These are phyloP conservation scores for Hapalemur alaotrensis DNA, from an alignment of 2,797 vertebrate species.

Conservation along the genomic window DNA sequence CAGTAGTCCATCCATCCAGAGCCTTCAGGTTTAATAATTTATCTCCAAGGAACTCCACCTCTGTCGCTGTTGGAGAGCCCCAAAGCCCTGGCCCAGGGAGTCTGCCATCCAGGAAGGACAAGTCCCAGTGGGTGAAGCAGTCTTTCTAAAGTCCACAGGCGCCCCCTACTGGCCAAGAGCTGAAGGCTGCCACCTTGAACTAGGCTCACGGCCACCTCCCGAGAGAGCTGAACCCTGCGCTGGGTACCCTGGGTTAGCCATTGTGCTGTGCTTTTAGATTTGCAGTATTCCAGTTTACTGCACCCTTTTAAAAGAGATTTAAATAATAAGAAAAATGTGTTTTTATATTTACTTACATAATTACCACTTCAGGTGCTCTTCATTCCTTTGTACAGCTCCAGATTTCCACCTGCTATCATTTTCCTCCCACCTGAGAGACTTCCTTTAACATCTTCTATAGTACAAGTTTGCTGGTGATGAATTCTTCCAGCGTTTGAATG, in stretches of 20 bases:
- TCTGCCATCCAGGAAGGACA: neutral
- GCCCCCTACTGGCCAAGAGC: slow-evolving; percentile 37
- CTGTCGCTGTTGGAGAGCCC: neutral
- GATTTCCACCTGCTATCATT: neutral
- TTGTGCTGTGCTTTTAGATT: neutral
- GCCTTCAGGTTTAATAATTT: neutral
- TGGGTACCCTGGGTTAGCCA: neutral
- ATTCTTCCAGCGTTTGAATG: neutral
- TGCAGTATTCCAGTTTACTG: neutral
- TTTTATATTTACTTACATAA: neutral
- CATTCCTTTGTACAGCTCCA: neutral
- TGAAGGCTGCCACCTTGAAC: neutral
- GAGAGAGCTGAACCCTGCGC: rapidly evolving
- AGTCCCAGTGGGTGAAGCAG: rapidly evolving
- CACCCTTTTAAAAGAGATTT: neutral
- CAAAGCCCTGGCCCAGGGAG: neutral
- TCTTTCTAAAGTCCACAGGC: neutral
- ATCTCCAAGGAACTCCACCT: neutral
- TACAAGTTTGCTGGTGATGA: neutral
- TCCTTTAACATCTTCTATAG: neutral
- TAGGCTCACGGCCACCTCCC: rapidly evolving
- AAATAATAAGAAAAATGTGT: neutral
- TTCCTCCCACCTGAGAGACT: neutral
- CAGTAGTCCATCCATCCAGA: neutral
- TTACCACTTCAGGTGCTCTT: neutral